phyloP scores from a whole-genome alignment of 2,113 vertebrate species.

The Cyphomyrus discorhynchus region DNA sequence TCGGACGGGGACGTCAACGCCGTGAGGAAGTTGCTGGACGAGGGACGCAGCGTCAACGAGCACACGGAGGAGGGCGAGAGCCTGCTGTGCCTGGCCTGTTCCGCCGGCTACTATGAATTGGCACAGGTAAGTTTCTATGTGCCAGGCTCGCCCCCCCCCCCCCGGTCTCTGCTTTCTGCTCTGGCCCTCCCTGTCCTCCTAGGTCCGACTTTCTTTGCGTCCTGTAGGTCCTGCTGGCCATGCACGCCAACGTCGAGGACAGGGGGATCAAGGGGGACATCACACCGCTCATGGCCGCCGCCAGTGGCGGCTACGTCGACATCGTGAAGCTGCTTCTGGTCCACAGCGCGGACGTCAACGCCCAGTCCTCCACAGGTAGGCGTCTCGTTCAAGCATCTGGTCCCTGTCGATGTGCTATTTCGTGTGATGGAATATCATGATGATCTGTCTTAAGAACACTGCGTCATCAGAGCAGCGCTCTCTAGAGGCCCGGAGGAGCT shows the following conservation, averaged over 20 bases:
- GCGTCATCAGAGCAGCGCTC: not conserved
- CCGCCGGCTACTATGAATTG: slow-evolving; percentile 95
- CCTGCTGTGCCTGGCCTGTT: slow-evolving; percentile 92
- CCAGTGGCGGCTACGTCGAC: slow-evolving; percentile 94
- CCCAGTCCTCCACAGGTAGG: slow-evolving; percentile 92
- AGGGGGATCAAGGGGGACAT: slow-evolving; percentile 97
- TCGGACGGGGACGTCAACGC: slow-evolving; percentile 97
- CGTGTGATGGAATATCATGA: not conserved
- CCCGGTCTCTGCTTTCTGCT: not conserved
- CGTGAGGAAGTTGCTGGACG: slow-evolving; percentile 91
- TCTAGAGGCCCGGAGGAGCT: not conserved
- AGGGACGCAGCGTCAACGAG: slow-evolving; percentile 95
- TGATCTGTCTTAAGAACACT: not conserved
- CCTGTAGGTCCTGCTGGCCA: slow-evolving; percentile 84
- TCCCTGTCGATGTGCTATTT: not conserved
- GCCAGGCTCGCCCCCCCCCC: not conserved
- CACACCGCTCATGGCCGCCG: slow-evolving; percentile 97
- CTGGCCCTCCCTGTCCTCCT: not conserved
- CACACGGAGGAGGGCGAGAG: slow-evolving; percentile 98
- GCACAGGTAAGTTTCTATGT: slow-evolving; percentile 74
- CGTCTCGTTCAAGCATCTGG: not conserved
- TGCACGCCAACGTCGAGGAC: slow-evolving; percentile 97
- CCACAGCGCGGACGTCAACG: slow-evolving; percentile 93
- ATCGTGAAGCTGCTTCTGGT: slow-evolving; percentile 95
- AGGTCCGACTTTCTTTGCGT: not conserved